phyloP scores from a whole-genome alignment of 2,888 invertebrate genomes.

The Cistogaster globosa region DNA sequence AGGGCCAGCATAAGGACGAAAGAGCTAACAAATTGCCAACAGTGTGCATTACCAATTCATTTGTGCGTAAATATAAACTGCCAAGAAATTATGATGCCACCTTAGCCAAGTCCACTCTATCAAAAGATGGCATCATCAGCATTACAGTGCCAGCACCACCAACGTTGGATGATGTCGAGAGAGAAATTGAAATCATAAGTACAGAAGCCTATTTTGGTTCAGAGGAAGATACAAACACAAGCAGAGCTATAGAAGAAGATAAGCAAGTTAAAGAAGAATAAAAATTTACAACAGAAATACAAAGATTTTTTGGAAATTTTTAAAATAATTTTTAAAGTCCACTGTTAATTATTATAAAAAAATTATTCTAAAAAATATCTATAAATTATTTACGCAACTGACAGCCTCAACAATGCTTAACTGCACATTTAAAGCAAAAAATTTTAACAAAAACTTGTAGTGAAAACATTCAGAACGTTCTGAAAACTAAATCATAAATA shows the following conservation, averaged over 20 bases:
- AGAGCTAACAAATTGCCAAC: constrained; percentile 75
- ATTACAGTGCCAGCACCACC: constrained; percentile 81
- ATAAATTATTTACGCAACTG: not conserved
- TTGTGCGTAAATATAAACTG: constrained; percentile 79
- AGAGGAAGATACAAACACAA: constrained; percentile 62
- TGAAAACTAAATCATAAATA: not conserved
- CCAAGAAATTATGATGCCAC: constrained; percentile 80
- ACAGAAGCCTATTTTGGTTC: constrained; percentile 80
- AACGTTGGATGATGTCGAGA: constrained; percentile 79
- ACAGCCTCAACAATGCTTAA: not conserved
- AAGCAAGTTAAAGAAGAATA: constrained; percentile 2
- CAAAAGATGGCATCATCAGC: constrained; percentile 80
- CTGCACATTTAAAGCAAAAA: not conserved
- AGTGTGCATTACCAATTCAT: constrained; percentile 79
- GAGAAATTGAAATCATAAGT: constrained; percentile 78
- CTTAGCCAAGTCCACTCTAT: constrained; percentile 78
- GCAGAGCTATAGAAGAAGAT: constrained; percentile 62
- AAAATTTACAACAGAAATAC: not conserved
- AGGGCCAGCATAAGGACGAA: constrained; percentile 79
- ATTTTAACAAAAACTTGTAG: not conserved
- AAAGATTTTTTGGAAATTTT: not conserved
- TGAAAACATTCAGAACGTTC: constrained; percentile 45
- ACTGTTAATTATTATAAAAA: not conserved
- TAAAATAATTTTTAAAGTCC: too few species aligned
- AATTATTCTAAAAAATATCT: not conserved